phyloP scores from a whole-genome alignment of 1,140 invertebrate genomes.

The Brachionus koreanus region DNA sequence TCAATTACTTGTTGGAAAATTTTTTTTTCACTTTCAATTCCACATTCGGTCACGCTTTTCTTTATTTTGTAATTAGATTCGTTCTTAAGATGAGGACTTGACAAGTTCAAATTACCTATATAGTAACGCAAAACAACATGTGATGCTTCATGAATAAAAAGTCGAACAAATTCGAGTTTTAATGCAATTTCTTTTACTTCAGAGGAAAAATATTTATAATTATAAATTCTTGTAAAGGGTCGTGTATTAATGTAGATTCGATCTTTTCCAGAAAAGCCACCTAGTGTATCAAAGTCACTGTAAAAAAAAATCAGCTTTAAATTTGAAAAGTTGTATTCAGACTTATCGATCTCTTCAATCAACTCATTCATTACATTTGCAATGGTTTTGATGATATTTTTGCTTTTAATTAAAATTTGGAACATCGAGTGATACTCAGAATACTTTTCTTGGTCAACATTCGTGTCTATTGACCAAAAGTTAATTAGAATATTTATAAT shows the following conservation, averaged over 20 bases:
- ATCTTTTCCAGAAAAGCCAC: slow-evolving; percentile 12
- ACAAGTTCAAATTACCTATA: neutral
- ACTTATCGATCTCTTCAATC: neutral
- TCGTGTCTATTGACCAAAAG: neutral
- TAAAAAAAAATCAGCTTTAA: slow-evolving; percentile 7
- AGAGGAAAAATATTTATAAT: neutral
- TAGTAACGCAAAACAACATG: neutral
- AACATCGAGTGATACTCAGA: neutral
- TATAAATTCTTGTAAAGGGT: neutral
- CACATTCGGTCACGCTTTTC: neutral
- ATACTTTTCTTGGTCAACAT: neutral
- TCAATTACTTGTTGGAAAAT: neutral
- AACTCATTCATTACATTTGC: neutral
- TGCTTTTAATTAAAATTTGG: neutral
- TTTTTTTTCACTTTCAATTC: slow-evolving; percentile 6
- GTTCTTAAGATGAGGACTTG: neutral
- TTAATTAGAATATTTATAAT: neutral
- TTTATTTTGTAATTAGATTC: neutral
- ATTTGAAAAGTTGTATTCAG: neutral
- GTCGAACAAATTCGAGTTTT: neutral
- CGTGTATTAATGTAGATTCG: slow-evolving; percentile 2
- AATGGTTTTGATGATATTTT: neutral
- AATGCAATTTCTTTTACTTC: neutral
- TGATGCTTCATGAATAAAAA: neutral
- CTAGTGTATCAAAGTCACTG: neutral